phyloP scores from a whole-genome alignment of 2,888 invertebrate genomes.

The Leptarthrus brevirostris region DNA sequence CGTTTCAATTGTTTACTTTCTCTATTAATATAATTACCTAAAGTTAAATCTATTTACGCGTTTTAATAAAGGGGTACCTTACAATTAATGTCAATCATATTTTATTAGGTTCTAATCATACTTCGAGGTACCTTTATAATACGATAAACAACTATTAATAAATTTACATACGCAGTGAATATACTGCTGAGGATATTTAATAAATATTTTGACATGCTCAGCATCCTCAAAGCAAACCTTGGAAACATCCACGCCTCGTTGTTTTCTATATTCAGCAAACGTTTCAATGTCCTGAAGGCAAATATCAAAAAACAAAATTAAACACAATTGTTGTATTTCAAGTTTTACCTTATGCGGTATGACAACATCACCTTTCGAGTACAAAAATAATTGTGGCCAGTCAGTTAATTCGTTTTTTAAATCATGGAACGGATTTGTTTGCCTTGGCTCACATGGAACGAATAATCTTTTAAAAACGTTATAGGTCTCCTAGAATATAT shows the following conservation, averaged over 20 bases:
- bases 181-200: slow-evolving; percentile 73
- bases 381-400: slow-evolving; percentile 79
- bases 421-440: slow-evolving; percentile 71
- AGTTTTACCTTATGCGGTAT: slow-evolving; percentile 71
- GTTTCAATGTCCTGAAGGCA: slow-evolving; percentile 73
- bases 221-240: slow-evolving; percentile 76
- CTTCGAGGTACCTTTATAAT: slow-evolving; percentile 52
- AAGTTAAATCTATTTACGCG: not conserved
- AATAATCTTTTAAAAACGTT: slow-evolving; percentile 65
- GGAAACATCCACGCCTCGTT: slow-evolving; percentile 72
- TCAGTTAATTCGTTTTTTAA: slow-evolving; percentile 71
- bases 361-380: slow-evolving; percentile 77
- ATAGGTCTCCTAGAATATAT: slow-evolving; percentile 64
- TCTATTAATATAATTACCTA: not conserved
- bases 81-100: not conserved
- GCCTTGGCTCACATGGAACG: slow-evolving; percentile 65
- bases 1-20: not conserved
- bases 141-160: slow-evolving; percentile 70
- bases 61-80: slow-evolving; percentile 33
- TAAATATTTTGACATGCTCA: slow-evolving; percentile 80
- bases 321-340: no score
- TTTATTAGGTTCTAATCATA: slow-evolving; percentile 17
- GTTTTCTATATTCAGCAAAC: slow-evolving; percentile 72
- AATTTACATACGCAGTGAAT: slow-evolving; percentile 72
- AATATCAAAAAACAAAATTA: no score